A percentile compares a stretch with the other conserved stretches of the same genome.
Evolutionary conservation across 2,113 vertebrate genomes (phyloP).

Genomic region (Otus sunia): DNA sequence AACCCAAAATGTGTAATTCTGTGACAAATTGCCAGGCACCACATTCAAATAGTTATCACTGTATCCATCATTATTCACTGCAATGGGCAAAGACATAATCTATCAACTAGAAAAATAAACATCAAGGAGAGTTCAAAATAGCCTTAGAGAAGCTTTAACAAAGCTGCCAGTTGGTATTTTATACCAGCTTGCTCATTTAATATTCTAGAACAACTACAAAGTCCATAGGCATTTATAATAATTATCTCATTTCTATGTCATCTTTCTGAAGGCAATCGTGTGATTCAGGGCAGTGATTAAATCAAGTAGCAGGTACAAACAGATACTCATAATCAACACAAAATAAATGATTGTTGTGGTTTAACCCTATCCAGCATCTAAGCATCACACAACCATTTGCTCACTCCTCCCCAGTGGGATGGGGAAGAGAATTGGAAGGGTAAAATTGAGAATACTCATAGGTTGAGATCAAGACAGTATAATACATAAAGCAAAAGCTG

Average conservation of each 20-base stretch:
- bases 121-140: not conserved
- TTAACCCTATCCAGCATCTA: not conserved
- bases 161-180: not conserved
- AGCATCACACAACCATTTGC: not conserved
- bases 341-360: not conserved
- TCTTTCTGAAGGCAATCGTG: not conserved
- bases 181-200: not conserved
- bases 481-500: not conserved
- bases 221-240: slow-evolving; percentile 10
- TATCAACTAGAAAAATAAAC: slow-evolving; percentile 6
- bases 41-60: not conserved
- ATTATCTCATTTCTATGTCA: slow-evolving; percentile 6
- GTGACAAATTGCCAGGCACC: not conserved
- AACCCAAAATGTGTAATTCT: not conserved
- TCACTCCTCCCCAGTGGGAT: too few relatives aligned
- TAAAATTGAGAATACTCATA: not conserved
- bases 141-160: not conserved
- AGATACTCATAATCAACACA: not conserved
- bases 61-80: not conserved
- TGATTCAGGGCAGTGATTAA: slow-evolving; percentile 8
- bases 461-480: not conserved
- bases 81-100: not conserved
- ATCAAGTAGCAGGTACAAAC: not conserved
- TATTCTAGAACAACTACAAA: slow-evolving; percentile 1
- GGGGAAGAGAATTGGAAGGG: not conserved